Percentiles rank a stretch among this genome's conserved stretches.
Evolutionary conservation across 2,113 vertebrate species (phyloP).

Genomic region (Festucalex cinctus): DNA sequence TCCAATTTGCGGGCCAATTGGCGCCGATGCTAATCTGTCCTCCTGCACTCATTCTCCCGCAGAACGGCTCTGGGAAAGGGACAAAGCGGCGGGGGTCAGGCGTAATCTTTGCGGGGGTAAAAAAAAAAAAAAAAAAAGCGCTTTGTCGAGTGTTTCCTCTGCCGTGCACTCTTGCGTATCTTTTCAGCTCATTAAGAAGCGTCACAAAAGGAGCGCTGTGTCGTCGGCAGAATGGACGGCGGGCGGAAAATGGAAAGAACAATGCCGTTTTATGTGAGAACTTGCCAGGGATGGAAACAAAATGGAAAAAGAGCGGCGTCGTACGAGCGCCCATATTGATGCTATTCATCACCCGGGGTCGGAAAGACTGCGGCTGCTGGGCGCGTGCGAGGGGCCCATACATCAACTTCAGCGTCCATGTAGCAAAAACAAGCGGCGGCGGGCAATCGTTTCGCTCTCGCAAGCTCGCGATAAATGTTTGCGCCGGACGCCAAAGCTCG

Average conservation of each 20-base stretch:
- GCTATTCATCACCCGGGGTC: conserved; percentile 71
- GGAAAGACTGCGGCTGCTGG: conserved; percentile 51
- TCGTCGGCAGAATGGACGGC: conserved; percentile 20
- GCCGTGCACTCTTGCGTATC: conserved; percentile 50
- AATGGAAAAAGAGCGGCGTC: conserved; percentile 52
- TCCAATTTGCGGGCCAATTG: conserved; percentile 68
- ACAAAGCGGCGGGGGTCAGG: conserved; percentile 52
- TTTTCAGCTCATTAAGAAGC: conserved; percentile 58
- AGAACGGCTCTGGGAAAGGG: conserved; percentile 39
- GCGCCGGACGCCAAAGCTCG: conserved; percentile 39
- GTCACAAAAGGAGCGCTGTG: conserved; percentile 31
- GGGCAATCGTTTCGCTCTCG: conserved; percentile 55
- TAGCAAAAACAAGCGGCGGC: conserved; percentile 54
- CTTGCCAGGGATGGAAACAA: conserved; percentile 53
- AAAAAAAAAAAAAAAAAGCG: conserved; percentile 39
- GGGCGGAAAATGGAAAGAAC: conserved; percentile 38
- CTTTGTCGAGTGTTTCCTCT: conserved; percentile 56
- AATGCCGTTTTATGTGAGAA: conserved; percentile 55
- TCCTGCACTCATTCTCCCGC: conserved; percentile 52
- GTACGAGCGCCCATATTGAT: conserved; percentile 58
- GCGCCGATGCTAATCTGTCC: conserved; percentile 66
- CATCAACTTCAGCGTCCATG: conserved; percentile 70
- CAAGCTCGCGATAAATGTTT: conserved; percentile 58
- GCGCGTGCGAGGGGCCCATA: conserved; percentile 58
- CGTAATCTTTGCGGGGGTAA: conserved; percentile 54